Evolutionary conservation across 2,797 vertebrate genomes (phyloP), one percentile per base, ranked within the genome.

Genomic region (Betta splendens): DNA sequence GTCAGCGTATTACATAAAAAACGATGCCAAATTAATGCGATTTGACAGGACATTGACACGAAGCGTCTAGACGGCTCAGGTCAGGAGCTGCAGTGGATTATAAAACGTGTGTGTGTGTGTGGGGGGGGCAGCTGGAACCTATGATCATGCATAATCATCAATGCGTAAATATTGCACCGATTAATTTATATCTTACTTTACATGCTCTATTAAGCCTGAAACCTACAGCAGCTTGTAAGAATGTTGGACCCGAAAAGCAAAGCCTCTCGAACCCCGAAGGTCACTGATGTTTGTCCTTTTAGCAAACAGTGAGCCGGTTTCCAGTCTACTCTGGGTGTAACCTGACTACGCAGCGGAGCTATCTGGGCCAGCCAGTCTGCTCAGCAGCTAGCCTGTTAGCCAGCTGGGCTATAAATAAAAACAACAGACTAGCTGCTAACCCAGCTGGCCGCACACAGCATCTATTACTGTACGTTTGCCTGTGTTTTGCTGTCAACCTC

Each of bases 381-480:
- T 72, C 71, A 70, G 60, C 45, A 71, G 42, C 49, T 57, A 61
- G 39, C 29, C 44, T 59, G 29, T 53, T 66, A 64, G 55, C 72
- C 29, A 28, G 39, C 47, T 47, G 9, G 12, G 51, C 45, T 86
- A 77, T 79, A 80, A 74, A 80, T 81, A 81, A 69, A 58, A 32
- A 18, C 5, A 6, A 52, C 53, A 57, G 56, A 76, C 69, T 32
- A 42, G 18, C 52, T 64, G 85, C 75, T 70, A 60, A 53, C 18
- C 18, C 72, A 55, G 40, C 48, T 51, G 53, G 59, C 37, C 48
- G 62, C 77, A 69, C 35, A 58, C 25, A 38, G 45, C 45, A 57
- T n/a, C n/a, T n/a, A n/a, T n/a, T n/a, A n/a, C n/a, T n/a, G n/a
- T n/a, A n/a, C n/a, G n/a, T n/a, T n/a, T n/a, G n/a, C n/a, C n/a